Conservation (phyloP, 2,113 vertebrate species). For the Siphamia tubifer region DNA sequence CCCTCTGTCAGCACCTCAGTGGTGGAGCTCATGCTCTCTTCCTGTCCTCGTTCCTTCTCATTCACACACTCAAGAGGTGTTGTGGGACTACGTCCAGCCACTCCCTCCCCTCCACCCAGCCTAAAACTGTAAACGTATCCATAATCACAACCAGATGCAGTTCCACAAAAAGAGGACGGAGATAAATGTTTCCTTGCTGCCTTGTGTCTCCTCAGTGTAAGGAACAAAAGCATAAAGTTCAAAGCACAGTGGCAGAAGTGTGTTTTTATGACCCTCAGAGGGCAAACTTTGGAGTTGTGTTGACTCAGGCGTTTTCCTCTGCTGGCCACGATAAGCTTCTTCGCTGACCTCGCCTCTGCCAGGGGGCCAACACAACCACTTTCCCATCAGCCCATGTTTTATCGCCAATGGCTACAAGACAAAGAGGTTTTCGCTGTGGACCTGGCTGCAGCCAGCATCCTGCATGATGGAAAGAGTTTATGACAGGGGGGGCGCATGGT, state of each 20-base stretch:
- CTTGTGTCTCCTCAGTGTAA: constrained; percentile 29
- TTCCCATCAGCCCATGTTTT: constrained; percentile 65
- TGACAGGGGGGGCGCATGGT: constrained; percentile 34
- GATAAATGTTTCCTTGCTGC: constrained; percentile 3
- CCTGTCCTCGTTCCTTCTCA: constrained; percentile 71
- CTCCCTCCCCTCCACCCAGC: constrained; percentile 30
- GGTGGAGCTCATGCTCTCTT: constrained; percentile 64
- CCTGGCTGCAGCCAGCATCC: constrained; percentile 51
- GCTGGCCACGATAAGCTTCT: constrained; percentile 44
- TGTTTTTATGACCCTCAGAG: constrained; percentile 55
- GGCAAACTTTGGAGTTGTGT: constrained; percentile 57
- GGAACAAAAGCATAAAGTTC: constrained; percentile 49
- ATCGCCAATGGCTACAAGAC: constrained; percentile 62
- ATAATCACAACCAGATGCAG: constrained; percentile 10
- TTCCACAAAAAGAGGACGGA: neutral
- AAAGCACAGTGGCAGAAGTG: constrained; percentile 28
- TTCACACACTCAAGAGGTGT: constrained; percentile 70
- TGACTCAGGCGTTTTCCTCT: constrained; percentile 65
- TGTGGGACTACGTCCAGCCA: constrained; percentile 50
- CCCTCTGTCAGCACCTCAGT: constrained; percentile 74
- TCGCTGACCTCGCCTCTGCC: constrained; percentile 50
- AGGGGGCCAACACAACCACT: constrained; percentile 30
- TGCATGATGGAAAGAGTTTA: constrained; percentile 70
- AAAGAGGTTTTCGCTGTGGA: constrained; percentile 62
- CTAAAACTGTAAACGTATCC: neutral